Conservation (phyloP, 2,113 vertebrate species). For the Paedocypris sp. region DNA sequence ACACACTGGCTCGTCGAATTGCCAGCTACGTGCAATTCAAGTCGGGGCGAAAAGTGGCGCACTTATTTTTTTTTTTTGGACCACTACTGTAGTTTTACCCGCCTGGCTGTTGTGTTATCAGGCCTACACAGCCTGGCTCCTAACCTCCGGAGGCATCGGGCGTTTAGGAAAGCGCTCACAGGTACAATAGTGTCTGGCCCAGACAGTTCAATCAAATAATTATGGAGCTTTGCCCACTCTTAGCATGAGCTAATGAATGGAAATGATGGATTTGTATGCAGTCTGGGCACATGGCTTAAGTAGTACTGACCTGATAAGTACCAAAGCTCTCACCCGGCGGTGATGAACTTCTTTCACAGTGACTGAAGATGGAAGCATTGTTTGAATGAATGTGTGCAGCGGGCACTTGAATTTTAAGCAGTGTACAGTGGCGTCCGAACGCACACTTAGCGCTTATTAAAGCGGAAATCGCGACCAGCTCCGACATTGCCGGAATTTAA, state of each 20-base stretch:
- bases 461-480: conserved; percentile 16
- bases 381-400: conserved; percentile 25
- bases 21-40: conserved; percentile 31
- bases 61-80: neutral
- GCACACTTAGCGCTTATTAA: conserved; percentile 30
- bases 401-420: conserved; percentile 22
- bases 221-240: conserved; percentile 32
- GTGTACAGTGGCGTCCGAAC: neutral
- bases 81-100: conserved; percentile 31
- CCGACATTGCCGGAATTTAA: conserved; percentile 8
- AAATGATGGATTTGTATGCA: conserved; percentile 41
- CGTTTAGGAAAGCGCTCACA: conserved; percentile 23
- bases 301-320: conserved; percentile 35
- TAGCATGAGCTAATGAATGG: conserved; percentile 37
- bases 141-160: conserved; percentile 20
- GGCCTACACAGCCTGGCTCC: conserved; percentile 34
- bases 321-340: conserved; percentile 13
- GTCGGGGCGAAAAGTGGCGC: conserved; percentile 31
- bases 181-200: conserved; percentile 32
- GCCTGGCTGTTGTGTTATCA: conserved; percentile 37
- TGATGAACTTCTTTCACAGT: conserved; percentile 36
- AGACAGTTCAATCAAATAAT: conserved; percentile 40
- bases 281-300: conserved; percentile 22
- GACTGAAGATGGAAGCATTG: conserved; percentile 30
- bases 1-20: conserved; percentile 36